phyloP scores from a whole-genome alignment of 1,140 invertebrate species.

The Danaus plexippus region DNA sequence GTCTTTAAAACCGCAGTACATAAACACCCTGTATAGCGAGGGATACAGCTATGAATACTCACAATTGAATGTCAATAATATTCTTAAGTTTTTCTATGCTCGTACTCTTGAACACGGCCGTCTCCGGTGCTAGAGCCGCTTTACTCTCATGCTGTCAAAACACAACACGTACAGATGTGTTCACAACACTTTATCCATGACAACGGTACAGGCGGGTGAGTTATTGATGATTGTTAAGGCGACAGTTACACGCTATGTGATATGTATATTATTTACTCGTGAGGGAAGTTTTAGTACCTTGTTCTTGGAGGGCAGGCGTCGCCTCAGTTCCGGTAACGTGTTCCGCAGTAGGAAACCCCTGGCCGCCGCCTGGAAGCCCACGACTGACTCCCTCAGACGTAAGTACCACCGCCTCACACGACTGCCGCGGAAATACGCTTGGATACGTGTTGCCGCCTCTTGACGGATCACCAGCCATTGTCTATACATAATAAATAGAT shows the following conservation, averaged over 20 bases:
- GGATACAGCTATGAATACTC: constrained; percentile 35
- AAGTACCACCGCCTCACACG: constrained; percentile 78
- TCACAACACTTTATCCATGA: constrained; percentile 26
- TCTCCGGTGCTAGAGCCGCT: constrained; percentile 23
- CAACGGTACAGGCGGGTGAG: no score
- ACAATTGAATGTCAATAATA: constrained; percentile 52
- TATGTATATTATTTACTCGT: no score
- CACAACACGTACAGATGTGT: constrained; percentile 39
- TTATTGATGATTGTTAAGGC: no score
- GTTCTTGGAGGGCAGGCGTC: constrained; percentile 19
- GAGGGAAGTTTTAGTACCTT: constrained; percentile 7
- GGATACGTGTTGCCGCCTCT: constrained; percentile 82
- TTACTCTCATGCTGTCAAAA: constrained; percentile 61
- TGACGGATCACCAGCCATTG: constrained; percentile 53
- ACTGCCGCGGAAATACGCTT: constrained; percentile 82
- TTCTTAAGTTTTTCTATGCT: constrained; percentile 45
- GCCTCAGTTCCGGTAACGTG: constrained; percentile 32
- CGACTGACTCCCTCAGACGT: constrained; percentile 73
- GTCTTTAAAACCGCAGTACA: no score
- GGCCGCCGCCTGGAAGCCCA: constrained; percentile 82
- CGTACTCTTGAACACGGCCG: constrained; percentile 23
- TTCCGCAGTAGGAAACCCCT: constrained; percentile 72
- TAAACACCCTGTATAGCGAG: background rate
- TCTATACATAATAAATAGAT: constrained; percentile 23
- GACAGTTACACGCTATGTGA: no score